Conservation (phyloP, 1,140 invertebrate genomes). For the Odontomachus brunneus region DNA sequence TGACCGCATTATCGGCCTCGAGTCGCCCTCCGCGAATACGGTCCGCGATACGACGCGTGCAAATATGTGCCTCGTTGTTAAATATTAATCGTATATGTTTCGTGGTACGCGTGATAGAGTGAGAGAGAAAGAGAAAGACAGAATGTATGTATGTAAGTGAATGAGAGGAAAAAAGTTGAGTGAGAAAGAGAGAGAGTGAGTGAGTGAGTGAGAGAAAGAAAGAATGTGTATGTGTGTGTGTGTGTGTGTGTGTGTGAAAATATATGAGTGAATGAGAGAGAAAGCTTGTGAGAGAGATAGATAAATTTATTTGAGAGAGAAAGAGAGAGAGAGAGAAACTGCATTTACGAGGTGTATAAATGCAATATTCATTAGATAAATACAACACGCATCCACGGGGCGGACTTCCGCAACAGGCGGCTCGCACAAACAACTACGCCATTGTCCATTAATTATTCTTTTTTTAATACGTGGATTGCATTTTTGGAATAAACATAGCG, state of each 20-base stretch:
- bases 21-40: not conserved
- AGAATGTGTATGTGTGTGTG: too few species aligned
- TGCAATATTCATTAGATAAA: not conserved
- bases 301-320: too few species aligned
- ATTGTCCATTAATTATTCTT: constrained; percentile 3
- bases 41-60: not conserved
- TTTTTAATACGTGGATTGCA: constrained; percentile 2
- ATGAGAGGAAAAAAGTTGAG: too few species aligned
- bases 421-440: too few species aligned
- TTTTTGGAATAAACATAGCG: constrained; percentile 19
- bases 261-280: not conserved
- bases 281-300: constrained; percentile 54
- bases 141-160: too few species aligned
- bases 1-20: constrained; percentile 17
- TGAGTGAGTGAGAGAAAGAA: too few species aligned
- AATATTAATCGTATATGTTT: not conserved
- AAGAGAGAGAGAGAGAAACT: constrained; percentile 25
- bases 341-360: not conserved
- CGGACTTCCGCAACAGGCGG: not conserved
- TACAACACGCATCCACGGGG: not conserved
- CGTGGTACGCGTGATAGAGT: not conserved
- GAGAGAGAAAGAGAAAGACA: constrained; percentile 49
- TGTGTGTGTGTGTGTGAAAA: too few species aligned
- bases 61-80: constrained; percentile 3
- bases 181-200: too few species aligned